Conservation (phyloP, 2,888 invertebrate species). For the Tenodera sinensis region DNA sequence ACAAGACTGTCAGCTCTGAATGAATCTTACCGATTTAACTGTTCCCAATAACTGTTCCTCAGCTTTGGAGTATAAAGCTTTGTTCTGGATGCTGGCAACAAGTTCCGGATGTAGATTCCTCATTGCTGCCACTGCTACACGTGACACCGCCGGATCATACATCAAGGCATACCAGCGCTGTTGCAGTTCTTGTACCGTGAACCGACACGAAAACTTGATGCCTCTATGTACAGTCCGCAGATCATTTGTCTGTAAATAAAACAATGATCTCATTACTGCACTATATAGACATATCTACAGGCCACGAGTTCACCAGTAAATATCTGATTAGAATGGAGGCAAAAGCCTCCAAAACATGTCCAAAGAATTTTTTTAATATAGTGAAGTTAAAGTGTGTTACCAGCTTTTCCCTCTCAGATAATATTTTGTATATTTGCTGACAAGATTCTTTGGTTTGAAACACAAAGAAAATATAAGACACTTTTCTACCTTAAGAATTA, state of each 20-base stretch:
- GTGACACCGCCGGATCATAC: slow-evolving; percentile 90
- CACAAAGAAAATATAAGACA: too few relatives aligned
- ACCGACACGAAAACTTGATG: slow-evolving; percentile 93
- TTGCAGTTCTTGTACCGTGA: slow-evolving; percentile 88
- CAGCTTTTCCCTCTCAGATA: too few relatives aligned
- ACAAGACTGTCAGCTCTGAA: neutral
- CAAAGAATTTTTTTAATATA: too few relatives aligned
- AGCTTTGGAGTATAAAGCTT: slow-evolving; percentile 81
- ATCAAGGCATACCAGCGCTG: slow-evolving; percentile 94
- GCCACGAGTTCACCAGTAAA: too few relatives aligned
- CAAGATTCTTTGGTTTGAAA: too few relatives aligned
- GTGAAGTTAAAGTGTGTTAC: too few relatives aligned
- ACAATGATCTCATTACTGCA: neutral
- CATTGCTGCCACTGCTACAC: slow-evolving; percentile 90
- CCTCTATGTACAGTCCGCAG: slow-evolving; percentile 73
- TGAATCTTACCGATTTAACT: slow-evolving; percentile 65
- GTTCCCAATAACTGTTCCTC: slow-evolving; percentile 85
- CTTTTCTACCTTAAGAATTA: too few relatives aligned
- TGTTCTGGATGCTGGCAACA: slow-evolving; percentile 79
- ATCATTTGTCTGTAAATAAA: slow-evolving; percentile 53
- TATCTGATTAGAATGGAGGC: too few relatives aligned
- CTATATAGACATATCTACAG: too few relatives aligned
- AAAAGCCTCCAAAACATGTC: too few relatives aligned
- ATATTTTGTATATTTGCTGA: too few relatives aligned
- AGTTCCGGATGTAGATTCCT: slow-evolving; percentile 89